These are phyloP conservation scores for Agapornis roseicollis DNA, from an alignment of 2,113 vertebrate genomes.

Conservation along the genomic window DNA sequence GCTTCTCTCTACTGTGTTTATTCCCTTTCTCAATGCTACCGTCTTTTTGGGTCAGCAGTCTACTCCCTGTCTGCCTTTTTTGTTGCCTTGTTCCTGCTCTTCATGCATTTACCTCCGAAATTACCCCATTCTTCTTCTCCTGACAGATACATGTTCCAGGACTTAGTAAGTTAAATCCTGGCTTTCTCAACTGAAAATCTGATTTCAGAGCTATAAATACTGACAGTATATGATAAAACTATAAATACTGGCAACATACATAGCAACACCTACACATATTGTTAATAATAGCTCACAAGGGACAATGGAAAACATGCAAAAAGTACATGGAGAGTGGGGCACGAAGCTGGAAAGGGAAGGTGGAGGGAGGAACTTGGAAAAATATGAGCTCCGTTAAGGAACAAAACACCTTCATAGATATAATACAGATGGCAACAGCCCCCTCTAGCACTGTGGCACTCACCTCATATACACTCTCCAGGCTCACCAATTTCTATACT, in stretches of 20 bases:
- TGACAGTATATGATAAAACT: constrained; percentile 42
- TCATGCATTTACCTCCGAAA: background rate
- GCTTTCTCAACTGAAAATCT: background rate
- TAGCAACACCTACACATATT: constrained; percentile 24
- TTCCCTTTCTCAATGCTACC: background rate
- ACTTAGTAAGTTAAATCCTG: constrained; percentile 7
- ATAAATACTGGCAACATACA: constrained; percentile 51
- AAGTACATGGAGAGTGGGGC: background rate
- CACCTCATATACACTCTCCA: background rate
- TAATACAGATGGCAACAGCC: background rate
- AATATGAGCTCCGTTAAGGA: background rate
- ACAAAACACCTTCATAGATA: background rate
- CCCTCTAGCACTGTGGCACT: background rate
- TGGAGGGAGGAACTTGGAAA: background rate
- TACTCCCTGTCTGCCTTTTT: background rate
- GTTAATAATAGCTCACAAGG: constrained; percentile 49
- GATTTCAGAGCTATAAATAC: constrained; percentile 49
- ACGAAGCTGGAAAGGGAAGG: background rate
- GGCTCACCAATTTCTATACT: background rate
- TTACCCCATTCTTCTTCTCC: background rate
- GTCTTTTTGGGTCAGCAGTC: background rate
- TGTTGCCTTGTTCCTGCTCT: background rate
- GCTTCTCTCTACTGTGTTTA: background rate
- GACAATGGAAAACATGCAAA: constrained; percentile 46
- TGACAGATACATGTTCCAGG: background rate